Evolutionary conservation across 1,140 invertebrate species (phyloP), one percentile per base, ranked within the genome.

Genomic region (Drosophila dunni): DNA sequence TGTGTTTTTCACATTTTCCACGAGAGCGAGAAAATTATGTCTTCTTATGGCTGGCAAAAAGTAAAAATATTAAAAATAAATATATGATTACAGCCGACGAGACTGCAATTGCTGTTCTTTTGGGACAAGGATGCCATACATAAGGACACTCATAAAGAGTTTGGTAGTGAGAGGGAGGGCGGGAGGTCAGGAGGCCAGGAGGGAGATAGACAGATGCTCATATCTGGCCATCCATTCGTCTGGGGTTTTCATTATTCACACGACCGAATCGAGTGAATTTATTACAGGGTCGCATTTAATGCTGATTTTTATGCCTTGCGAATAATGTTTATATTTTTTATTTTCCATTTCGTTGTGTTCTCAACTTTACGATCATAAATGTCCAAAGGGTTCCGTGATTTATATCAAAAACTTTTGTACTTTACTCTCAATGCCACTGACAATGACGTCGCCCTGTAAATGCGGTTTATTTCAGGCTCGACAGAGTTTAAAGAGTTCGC

Each of bases 351-450:
- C 33, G 7, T n/a, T 53, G 46, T 64, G 40, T 68, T 85, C 81
- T 86, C 80, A 86, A 81, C 84, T 91, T 90, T 91, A 86, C 79
- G 81, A 91, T 89, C 84, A 86, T 91, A 91, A 91, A 91, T 89
- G 90, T 91, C 89, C 79, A 53, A 77, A 79, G 85, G 62, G 62
- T 85, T 53, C 38, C 90, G 88, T 91, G 90, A 91, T 91, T 91
- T 91, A 91, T 79, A 54, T 48, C 60, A 40, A 56, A 5, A 91
- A 90, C 81, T 83, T 86, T 90, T 83, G 71, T 75, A 60, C 53
- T 86, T 61, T 70, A 40, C 38, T 8, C 34, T 13, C n/a, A 10
- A 8, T 48, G 45, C 45, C 7, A 17, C 56, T 11, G 50, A 53
- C 50, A 53, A 53, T 53, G 29, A 53, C 20, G 24, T 13, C 24